Evolutionary conservation across 2,113 vertebrate genomes (phyloP), one percentile per base, ranked within the genome.

Genomic region (Brachionichthys hirsutus): DNA sequence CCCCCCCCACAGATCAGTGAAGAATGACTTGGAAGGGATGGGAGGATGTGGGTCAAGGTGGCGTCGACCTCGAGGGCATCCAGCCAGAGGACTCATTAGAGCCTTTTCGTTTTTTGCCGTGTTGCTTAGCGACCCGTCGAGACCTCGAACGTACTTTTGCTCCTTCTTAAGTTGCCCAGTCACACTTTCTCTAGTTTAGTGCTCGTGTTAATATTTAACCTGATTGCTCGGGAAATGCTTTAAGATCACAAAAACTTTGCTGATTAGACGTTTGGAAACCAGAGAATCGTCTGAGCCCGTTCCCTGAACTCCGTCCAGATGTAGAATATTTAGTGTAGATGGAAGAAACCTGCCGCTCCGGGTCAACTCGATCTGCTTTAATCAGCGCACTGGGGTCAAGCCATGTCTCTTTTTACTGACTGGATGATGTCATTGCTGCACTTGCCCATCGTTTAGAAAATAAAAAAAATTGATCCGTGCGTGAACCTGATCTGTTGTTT

Each of bases 261-360:
- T 75, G 67, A 84, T 81, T 75, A 62, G 59, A 72, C 36, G 61
- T 51, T 75, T 55, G 24, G 41, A 66, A 67, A 61, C 52, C 71
- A 54, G 36, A 58, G 52, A 46, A 51, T 68, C 30, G 44, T 64
- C 70, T 56, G 19, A 50, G 56, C 57, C 57, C 46, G 1, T 38
- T 54, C 19, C 18, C 45, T 24, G 75, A 57, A 82, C 80, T 73
- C 67, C 44, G 73, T 79, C 70, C 84, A 84, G 72, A 84, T 81
- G 74, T 81, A n/a, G 67, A 77, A 85, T 70, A 84, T 85, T 83
- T 72, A 82, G 54, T n/a, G 34, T 9, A 43, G 46, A 54, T 43
- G 68, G 68, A 16, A 65, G 75, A 79, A 77, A 78, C 63, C 58
- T 77, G 71, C 52, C 42, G 75, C 57, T 62, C 13, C 48, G 49